Conservation (phyloP, 2,888 invertebrate genomes). For the Oligia strigilis region DNA sequence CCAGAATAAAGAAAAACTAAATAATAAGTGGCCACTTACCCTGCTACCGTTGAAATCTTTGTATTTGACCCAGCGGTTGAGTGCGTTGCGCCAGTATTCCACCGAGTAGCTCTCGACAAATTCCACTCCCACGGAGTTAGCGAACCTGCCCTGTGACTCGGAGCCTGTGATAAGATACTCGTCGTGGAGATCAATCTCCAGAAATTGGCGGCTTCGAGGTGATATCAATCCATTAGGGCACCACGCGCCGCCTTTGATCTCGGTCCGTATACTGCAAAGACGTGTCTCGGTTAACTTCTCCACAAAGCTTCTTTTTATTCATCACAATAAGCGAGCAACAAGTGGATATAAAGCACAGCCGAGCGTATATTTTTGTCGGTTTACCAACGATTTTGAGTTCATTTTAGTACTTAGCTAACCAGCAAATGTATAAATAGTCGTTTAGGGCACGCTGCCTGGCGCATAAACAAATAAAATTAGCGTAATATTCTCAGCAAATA, state of each 20-base stretch:
- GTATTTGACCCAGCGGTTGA: constrained; percentile 94
- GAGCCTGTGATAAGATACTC: constrained; percentile 95
- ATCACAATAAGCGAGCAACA: constrained; percentile 60
- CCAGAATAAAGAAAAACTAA: constrained; percentile 23
- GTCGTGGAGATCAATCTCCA: constrained; percentile 94
- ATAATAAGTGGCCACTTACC: constrained; percentile 87
- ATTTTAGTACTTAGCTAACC: constrained; percentile 61
- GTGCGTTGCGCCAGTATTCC: constrained; percentile 94
- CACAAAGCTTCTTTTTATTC: constrained; percentile 53
- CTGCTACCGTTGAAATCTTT: constrained; percentile 94
- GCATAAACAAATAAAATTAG: constrained; percentile 81
- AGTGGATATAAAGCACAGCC: constrained; percentile 58
- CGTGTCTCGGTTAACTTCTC: constrained; percentile 46
- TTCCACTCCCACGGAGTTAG: constrained; percentile 97
- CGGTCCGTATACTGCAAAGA: constrained; percentile 93
- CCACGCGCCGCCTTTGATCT: constrained; percentile 97
- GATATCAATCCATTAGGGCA: constrained; percentile 96
- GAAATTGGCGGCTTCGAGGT: constrained; percentile 94
- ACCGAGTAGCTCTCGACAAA: constrained; percentile 96
- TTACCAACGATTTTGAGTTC: constrained; percentile 64
- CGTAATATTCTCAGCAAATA: constrained; percentile 78
- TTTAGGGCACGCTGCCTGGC: constrained; percentile 66
- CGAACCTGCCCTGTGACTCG: constrained; percentile 97
- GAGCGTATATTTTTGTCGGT: constrained; percentile 60
- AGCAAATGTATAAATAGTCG: constrained; percentile 67